Evolutionary conservation across 2,113 vertebrate genomes (phyloP), one percentile per base, ranked within the genome.

Genomic region (Cavia aperea): DNA sequence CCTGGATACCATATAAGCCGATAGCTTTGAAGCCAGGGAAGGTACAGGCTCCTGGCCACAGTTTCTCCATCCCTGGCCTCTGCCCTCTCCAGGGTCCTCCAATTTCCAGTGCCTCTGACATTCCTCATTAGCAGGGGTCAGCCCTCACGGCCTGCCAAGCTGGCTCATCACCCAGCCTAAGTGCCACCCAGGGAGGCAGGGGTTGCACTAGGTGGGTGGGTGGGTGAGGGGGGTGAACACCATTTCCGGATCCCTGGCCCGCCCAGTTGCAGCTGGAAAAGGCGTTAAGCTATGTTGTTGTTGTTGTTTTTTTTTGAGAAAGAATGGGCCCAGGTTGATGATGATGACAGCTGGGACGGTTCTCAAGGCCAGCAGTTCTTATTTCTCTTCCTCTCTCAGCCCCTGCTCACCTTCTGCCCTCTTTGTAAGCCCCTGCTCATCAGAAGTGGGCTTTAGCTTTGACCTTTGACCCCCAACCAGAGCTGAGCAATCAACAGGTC

Each of bases 231-330:
- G 87, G 96, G 91, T 93, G 89, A 95, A 24, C 91, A 91, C 70
- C 31, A 39, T 95, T 95, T 96, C 94, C 43, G 78, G 92, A 93
- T 92, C 94, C 94, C 94, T 94, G 91, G 78, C 90, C 92, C 88
- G 0, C 95, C 93, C 92, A 94, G 73, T 79, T 94, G 92, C 96
- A 96, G 94, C 96, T 96, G 95, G 77, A 84, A 89, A 96, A 94
- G 73, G 81, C 94, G 83, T 97, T 94, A 88, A 83, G 56, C 54
- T 86, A 24, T 78, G 63, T 39, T 39, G 39, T 39, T 39, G 39
- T 39, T 39, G 39, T 39, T 39, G 39, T 75, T 82, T 68, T 70
- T 92, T 89, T 51, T 77, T 77, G 78, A 87, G 92, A 77, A 93
- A 96, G 92, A 92, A 96, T 92, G 93, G 94, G 66, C 62, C 90